Conservation (phyloP, 2,797 vertebrate species). For the Leptoclinus maculatus region DNA sequence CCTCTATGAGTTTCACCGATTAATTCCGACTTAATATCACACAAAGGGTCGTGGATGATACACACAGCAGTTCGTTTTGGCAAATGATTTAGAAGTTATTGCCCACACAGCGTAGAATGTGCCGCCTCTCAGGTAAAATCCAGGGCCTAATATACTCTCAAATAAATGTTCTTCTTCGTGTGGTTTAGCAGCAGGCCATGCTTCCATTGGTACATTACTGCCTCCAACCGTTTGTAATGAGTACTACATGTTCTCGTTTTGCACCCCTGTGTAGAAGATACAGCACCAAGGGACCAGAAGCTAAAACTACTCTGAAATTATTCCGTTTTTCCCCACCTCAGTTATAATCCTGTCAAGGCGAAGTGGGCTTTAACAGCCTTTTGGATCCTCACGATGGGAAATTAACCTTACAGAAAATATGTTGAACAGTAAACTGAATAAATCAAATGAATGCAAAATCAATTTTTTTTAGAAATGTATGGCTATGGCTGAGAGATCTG, state of each 20-base stretch:
- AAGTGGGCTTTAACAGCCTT: background rate
- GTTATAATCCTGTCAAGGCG: background rate
- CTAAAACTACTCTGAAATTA: background rate
- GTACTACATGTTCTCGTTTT: constrained; percentile 1
- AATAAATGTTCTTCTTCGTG: constrained; percentile 20
- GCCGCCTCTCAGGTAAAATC: fast-evolving
- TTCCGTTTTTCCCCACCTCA: background rate
- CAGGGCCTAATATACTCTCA: fast-evolving
- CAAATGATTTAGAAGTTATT: background rate
- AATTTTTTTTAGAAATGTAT: background rate
- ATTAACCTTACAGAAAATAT: background rate
- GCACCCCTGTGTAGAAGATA: background rate
- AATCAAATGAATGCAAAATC: background rate
- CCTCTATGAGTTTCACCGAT: fast-evolving
- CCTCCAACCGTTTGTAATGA: background rate
- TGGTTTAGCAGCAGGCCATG: fast-evolving
- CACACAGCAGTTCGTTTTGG: fast-evolving
- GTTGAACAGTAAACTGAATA: background rate
- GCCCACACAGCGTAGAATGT: fast-evolving
- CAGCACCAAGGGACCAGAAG: background rate
- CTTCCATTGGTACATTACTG: background rate
- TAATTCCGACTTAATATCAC: fast-evolving
- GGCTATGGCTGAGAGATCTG: background rate
- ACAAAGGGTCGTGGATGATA: fast-evolving
- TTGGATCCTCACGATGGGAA: background rate